Conservation (phyloP, 92 coral and sea anemone species). For the Pocillopora meandrina region DNA sequence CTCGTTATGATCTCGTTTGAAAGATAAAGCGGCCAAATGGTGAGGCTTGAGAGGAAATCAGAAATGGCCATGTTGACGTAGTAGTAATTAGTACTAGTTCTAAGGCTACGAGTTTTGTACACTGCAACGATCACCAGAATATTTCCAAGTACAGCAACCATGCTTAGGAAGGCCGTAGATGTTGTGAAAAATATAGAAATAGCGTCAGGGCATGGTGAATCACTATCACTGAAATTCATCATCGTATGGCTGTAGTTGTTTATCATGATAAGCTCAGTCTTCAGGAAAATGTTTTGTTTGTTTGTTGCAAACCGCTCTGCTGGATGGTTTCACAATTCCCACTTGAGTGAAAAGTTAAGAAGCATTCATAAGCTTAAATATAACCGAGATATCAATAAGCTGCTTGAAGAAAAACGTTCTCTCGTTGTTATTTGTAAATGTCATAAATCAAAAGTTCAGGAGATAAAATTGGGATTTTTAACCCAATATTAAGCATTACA, state of each 20-base stretch:
- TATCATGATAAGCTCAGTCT: neutral
- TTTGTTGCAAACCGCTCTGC: no score
- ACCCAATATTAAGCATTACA: no score
- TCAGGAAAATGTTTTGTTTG: no score
- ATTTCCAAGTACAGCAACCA: slow-evolving; percentile 9
- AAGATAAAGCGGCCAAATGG: slow-evolving; percentile 13
- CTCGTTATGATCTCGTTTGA: slow-evolving; percentile 21
- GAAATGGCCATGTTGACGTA: slow-evolving; percentile 29
- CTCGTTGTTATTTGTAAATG: no score
- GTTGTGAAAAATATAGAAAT: slow-evolving; percentile 20
- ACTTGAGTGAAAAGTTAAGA: no score
- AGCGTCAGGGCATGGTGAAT: neutral
- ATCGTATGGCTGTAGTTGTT: neutral
- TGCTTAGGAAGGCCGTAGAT: neutral
- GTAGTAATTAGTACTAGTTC: slow-evolving; percentile 32
- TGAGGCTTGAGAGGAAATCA: slow-evolving; percentile 4
- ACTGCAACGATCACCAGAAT: slow-evolving; percentile 12
- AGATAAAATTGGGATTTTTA: no score
- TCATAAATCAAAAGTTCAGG: no score
- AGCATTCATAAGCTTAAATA: no score
- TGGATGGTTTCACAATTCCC: no score
- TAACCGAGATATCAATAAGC: no score
- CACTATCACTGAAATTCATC: neutral
- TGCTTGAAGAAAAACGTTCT: no score
- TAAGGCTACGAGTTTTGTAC: slow-evolving; percentile 4